A percentile compares a stretch with the other conserved stretches of the same genome.
Conservation (phyloP, 2,797 vertebrate genomes). For the Ptychadena robeensis region DNA sequence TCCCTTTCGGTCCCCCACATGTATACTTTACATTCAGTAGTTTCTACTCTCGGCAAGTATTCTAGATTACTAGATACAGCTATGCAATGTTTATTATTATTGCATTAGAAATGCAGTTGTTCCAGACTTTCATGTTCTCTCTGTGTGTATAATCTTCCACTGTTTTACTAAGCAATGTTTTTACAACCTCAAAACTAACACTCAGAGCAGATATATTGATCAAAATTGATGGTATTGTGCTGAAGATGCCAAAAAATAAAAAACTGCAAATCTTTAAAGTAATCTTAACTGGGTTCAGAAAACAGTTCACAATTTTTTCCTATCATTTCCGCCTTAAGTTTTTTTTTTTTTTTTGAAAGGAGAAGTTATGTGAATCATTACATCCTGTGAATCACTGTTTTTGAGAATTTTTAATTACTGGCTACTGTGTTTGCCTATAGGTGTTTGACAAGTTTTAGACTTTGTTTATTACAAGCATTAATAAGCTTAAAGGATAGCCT, state of each 20-base stretch:
- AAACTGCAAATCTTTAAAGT: background rate
- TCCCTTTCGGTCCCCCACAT: background rate
- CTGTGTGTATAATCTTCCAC: background rate
- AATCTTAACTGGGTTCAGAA: background rate
- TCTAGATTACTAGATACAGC: background rate
- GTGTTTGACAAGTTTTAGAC: too few relatives aligned
- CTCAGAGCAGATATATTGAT: background rate
- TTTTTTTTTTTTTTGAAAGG: background rate
- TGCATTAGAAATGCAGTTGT: conserved; percentile 9
- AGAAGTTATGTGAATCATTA: background rate
- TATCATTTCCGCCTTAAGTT: background rate
- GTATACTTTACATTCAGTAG: background rate
- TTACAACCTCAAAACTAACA: too few relatives aligned
- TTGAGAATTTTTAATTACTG: too few relatives aligned
- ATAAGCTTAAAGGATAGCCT: too few relatives aligned
- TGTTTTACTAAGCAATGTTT: background rate
- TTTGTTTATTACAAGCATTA: too few relatives aligned
- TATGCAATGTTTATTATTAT: background rate
- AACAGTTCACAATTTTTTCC: background rate
- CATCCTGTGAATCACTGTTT: too few relatives aligned
- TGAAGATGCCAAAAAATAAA: too few relatives aligned
- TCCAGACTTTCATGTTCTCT: conserved; percentile 28
- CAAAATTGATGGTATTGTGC: background rate
- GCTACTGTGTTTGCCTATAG: too few relatives aligned
- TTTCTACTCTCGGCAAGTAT: background rate